Evolutionary conservation across 2,797 vertebrate genomes (phyloP).

Genomic region (Cuculus canorus): DNA sequence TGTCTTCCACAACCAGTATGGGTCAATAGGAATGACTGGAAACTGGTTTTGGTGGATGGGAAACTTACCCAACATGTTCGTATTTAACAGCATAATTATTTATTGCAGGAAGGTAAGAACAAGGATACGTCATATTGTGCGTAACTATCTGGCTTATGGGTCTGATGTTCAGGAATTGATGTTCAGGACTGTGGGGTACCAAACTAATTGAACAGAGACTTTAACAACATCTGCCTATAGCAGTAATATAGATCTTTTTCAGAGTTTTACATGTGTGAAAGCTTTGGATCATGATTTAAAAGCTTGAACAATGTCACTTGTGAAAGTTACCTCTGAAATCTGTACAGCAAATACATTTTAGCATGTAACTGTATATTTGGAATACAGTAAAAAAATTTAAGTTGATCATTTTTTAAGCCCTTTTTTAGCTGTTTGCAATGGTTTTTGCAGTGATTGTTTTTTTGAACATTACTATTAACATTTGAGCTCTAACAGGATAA

Average conservation of each 20-base stretch:
- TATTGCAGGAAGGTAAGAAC: not conserved
- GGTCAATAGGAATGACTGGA: not conserved
- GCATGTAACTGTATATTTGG: not conserved
- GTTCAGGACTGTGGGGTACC: not conserved
- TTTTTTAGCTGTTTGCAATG: not conserved
- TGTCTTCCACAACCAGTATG: rapidly evolving
- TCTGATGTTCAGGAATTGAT: not conserved
- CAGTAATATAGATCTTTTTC: not conserved
- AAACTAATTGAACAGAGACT: not conserved
- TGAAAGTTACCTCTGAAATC: not conserved
- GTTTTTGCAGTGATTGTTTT: not conserved
- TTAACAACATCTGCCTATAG: not conserved
- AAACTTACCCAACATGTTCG: not conserved
- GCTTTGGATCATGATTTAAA: not conserved
- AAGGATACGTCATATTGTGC: rapidly evolving
- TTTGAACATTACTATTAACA: not conserved
- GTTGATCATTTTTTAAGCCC: not conserved
- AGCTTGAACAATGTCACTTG: not conserved
- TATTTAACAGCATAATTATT: not conserved
- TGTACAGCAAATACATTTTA: not conserved
- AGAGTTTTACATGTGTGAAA: not conserved
- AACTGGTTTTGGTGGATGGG: not conserved
- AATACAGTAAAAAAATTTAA: not conserved
- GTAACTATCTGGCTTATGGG: not conserved
- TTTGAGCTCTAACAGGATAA: not conserved